These are phyloP conservation scores for Megaleporinus macrocephalus DNA, from an alignment of 2,113 vertebrate species.

Conservation along the genomic window DNA sequence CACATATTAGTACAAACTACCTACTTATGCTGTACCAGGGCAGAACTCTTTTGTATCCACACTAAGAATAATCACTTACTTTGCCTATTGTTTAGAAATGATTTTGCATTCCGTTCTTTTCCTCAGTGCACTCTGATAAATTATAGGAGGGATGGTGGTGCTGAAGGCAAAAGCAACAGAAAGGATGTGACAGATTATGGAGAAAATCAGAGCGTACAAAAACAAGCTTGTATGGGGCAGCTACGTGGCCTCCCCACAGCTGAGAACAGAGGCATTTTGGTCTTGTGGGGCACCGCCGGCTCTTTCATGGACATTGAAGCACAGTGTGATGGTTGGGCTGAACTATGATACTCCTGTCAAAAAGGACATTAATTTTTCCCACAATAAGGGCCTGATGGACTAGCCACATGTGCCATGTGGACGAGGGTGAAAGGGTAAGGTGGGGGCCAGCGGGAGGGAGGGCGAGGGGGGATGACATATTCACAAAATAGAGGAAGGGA, in stretches of 20 bases:
- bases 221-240: conserved; percentile 45
- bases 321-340: conserved; percentile 54
- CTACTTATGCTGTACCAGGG: too few relatives aligned
- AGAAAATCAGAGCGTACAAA: conserved; percentile 40
- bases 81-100: background rate
- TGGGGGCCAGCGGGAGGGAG: conserved; percentile 22
- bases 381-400: conserved; percentile 64
- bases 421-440: conserved; percentile 38
- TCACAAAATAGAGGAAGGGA: background rate
- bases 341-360: conserved; percentile 51
- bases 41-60: background rate
- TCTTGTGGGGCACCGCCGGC: conserved; percentile 22
- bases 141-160: background rate
- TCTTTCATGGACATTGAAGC: conserved; percentile 38
- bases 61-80: background rate
- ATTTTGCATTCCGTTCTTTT: conserved; percentile 1
- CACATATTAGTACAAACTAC: background rate
- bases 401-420: conserved; percentile 64
- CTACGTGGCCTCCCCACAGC: conserved; percentile 31
- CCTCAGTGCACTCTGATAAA: conserved; percentile 13
- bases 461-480: background rate
- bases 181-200: conserved; percentile 29
- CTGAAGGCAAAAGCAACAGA: conserved; percentile 8
- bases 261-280: conserved; percentile 32
- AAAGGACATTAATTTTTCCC: conserved; percentile 45